Evolutionary conservation across 2,113 vertebrate species (phyloP), one percentile per base, ranked within the genome.

Genomic region (Podarcis muralis): DNA sequence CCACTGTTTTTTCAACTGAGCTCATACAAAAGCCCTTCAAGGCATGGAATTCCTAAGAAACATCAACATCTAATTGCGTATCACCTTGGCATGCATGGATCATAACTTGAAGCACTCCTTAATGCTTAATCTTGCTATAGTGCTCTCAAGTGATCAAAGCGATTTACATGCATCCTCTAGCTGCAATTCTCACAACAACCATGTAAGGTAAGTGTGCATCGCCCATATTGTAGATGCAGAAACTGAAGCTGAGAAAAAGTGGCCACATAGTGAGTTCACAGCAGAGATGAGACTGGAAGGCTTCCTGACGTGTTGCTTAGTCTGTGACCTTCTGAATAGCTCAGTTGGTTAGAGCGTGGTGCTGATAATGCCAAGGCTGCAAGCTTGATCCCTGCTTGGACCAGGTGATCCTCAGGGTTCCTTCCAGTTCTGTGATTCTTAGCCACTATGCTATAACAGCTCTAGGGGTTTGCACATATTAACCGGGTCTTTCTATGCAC

Each of bases 31-130:
- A 6, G 59, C 35, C 3, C 1, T 75, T 43, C 8, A 48, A 53
- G 43, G 5, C 72, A 43, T 84, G 65, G 8, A 35, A 15, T 23
- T 20, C 3, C 23, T 75, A 35, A 37, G 72, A 35, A 37, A 7
- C 32, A 22, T 2, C 32, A 18, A 75, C 7, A 37, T 1, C 6
- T 7, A 75, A 37, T 75, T 3, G 18, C 27, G 9, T 4, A 30
- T 69, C 74, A 75, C 20, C 40, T 13, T 8, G 0, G 59, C 59
- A 62, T 62, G 2, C 0, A 0, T 3, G 13, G 0, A 83, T 90
- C 57, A 6, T 72, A 66, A 40, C 20, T 37, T 2, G 11, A 27
- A 69, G 68, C 9, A 30, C 68, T 69, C 68, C 27, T 69, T 69
- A 23, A 22, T 69, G 8, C 68, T 69, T 30, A 30, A 69, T 27